A percentile compares a stretch with the other conserved stretches of the same genome.
These are phyloP conservation scores for Eudorcas thomsonii DNA, from an alignment of 2,113 vertebrate species.

Conservation along the genomic window DNA sequence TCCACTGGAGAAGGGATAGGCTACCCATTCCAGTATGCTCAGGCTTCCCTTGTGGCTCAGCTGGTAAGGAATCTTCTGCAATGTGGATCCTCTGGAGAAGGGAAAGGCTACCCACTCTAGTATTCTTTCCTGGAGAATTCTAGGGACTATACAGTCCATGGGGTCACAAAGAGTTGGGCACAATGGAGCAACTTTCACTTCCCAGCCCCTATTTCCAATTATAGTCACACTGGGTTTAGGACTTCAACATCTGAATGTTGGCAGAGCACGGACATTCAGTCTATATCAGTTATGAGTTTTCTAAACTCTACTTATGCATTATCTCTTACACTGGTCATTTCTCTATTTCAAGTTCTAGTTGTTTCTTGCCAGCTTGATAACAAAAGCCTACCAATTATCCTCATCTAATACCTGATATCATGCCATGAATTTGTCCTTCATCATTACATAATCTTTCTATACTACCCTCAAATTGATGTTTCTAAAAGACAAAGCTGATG, in stretches of 20 bases:
- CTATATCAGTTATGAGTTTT: background rate
- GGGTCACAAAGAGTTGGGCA: background rate
- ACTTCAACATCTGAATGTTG: background rate
- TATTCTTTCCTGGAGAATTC: background rate
- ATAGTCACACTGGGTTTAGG: background rate
- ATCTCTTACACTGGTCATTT: background rate
- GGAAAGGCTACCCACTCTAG: background rate
- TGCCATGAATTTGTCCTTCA: background rate
- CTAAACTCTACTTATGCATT: background rate
- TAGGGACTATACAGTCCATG: background rate
- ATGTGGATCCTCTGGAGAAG: rapidly evolving
- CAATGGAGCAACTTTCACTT: background rate
- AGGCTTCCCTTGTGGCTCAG: background rate
- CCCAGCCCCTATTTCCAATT: background rate
- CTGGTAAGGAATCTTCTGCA: background rate
- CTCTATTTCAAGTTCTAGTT: background rate
- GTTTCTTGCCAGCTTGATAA: background rate
- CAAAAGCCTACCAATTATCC: background rate
- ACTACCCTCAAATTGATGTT: background rate
- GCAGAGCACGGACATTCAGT: background rate
- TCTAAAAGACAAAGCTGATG: background rate
- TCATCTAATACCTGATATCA: background rate
- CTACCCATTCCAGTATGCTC: background rate
- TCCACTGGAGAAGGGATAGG: background rate
- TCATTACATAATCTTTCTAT: background rate